Evolutionary conservation across 2,888 invertebrate species (phyloP).

Genomic region (Cephus sareptanus): DNA sequence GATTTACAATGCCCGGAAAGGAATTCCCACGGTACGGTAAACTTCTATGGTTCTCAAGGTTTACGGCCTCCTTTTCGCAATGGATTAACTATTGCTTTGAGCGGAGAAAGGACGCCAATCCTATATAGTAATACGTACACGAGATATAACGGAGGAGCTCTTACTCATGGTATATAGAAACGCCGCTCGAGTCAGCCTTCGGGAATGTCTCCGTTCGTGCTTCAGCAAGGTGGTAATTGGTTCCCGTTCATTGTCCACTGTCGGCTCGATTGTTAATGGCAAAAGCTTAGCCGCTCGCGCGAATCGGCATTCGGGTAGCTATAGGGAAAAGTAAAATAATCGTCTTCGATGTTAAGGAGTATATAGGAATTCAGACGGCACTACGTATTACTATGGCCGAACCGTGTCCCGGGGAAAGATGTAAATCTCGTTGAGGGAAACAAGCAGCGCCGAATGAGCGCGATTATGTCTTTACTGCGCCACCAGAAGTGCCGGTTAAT

Average conservation of each 20-base stretch:
- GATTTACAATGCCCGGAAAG: neutral
- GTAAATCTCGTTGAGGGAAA: neutral
- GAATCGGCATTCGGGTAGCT: neutral
- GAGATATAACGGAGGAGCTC: neutral
- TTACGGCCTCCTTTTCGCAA: neutral
- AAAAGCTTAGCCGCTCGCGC: neutral
- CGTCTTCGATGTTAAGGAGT: neutral
- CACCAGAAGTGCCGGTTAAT: neutral
- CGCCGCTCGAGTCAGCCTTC: neutral
- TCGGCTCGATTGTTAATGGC: neutral
- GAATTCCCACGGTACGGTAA: neutral
- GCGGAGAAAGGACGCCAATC: neutral
- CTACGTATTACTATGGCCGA: neutral
- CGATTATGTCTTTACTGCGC: neutral
- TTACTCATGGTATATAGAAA: neutral
- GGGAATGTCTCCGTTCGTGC: neutral
- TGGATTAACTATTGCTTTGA: neutral
- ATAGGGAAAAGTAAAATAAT: neutral
- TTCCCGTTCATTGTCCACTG: neutral
- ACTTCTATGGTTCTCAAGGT: neutral
- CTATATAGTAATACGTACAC: neutral
- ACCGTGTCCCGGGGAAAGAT: neutral
- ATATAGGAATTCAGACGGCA: neutral
- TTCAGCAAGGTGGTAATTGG: conserved; percentile 2
- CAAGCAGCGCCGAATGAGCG: neutral